phyloP scores from a whole-genome alignment of 2,797 vertebrate genomes.

The Chiloscyllium punctatum region DNA sequence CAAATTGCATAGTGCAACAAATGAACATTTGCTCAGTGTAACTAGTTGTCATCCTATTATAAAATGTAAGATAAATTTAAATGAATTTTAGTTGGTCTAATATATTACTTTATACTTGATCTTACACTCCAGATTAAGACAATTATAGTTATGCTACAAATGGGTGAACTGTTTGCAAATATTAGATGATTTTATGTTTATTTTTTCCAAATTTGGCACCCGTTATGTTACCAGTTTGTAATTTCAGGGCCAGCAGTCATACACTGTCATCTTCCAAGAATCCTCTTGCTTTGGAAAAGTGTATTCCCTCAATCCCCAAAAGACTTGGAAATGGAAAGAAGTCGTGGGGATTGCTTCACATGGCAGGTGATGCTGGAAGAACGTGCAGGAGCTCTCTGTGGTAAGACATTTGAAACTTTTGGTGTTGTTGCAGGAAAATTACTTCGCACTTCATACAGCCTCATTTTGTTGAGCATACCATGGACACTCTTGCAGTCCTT shows the following conservation, averaged over 20 bases:
- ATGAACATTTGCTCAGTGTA: background rate
- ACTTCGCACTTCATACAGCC: background rate
- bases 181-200: background rate
- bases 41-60: background rate
- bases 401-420: conserved; percentile 46
- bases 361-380: conserved; percentile 90
- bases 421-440: background rate
- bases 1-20: background rate
- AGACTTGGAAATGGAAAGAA: conserved; percentile 78
- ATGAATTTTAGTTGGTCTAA: background rate
- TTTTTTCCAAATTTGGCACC: conserved; percentile 6
- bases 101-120: background rate
- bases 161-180: background rate
- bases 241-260: conserved; percentile 73
- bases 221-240: background rate
- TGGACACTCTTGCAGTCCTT: background rate
- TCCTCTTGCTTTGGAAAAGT: conserved; percentile 79
- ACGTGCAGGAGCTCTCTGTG: conserved; percentile 72
- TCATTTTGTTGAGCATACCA: background rate
- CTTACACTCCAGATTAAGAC: no score
- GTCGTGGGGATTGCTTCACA: conserved; percentile 81
- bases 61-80: background rate
- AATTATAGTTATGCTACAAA: no score
- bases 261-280: conserved; percentile 67
- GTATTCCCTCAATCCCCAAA: conserved; percentile 75